Conservation (phyloP, 2,113 vertebrate species). For the Martes martes region DNA sequence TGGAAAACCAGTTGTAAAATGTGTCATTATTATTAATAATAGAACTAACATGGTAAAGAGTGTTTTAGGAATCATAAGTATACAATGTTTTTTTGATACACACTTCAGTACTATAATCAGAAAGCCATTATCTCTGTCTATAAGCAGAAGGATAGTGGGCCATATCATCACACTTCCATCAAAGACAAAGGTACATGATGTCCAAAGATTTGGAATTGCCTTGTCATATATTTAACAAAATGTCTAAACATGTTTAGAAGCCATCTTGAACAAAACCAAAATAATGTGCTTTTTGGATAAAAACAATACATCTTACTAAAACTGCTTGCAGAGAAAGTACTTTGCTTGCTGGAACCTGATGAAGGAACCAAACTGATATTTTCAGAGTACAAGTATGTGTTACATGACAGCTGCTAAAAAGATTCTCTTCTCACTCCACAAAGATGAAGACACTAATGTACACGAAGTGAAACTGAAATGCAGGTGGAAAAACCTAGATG, state of each 20-base stretch:
- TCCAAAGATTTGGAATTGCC: constrained; percentile 9
- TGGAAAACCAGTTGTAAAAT: background rate
- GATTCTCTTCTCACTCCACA: background rate
- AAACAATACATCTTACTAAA: background rate
- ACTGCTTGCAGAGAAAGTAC: background rate
- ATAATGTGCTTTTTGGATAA: background rate
- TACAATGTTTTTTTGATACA: background rate
- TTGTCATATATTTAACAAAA: background rate
- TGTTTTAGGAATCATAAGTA: background rate
- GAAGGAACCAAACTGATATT: background rate
- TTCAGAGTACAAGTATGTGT: background rate
- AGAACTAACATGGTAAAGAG: background rate
- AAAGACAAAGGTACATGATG: constrained; percentile 6
- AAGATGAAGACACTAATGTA: background rate
- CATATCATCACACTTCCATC: background rate
- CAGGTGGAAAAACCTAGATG: background rate
- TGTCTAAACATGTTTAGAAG: background rate
- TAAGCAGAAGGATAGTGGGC: background rate
- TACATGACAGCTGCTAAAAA: background rate
- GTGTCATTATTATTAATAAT: background rate
- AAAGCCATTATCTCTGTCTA: background rate
- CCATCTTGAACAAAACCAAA: background rate
- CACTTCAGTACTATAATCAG: background rate
- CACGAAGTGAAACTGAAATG: background rate
- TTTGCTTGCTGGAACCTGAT: background rate